A percentile compares a stretch with the other conserved stretches of the same genome.
Evolutionary conservation across 1,140 invertebrate genomes (phyloP).

Genomic region (Euwallacea similis): DNA sequence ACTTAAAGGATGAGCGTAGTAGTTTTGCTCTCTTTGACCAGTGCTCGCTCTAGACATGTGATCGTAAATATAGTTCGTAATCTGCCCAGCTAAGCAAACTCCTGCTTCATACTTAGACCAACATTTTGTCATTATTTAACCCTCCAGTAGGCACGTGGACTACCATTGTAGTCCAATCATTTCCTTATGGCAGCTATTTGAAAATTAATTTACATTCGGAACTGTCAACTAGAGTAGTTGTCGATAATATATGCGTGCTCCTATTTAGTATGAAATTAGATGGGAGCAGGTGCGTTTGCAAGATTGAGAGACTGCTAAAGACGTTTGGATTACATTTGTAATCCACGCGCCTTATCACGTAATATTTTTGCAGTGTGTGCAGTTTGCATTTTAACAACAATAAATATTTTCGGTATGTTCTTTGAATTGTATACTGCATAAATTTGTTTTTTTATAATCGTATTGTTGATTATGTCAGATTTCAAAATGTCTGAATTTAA

Average conservation of each 20-base stretch:
- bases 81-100: too few relatives aligned
- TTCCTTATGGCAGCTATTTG: too few relatives aligned
- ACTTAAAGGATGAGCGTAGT: too few relatives aligned
- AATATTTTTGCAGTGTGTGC: too few relatives aligned
- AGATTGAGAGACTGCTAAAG: neutral
- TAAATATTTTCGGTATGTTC: neutral
- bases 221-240: too few relatives aligned
- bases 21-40: too few relatives aligned
- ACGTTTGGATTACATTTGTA: neutral
- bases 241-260: neutral
- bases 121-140: too few relatives aligned
- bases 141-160: conserved; percentile 2
- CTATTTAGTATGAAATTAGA: neutral
- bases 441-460: neutral
- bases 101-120: too few relatives aligned
- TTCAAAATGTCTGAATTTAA: neutral
- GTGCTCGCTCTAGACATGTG: too few relatives aligned
- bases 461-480: neutral
- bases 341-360: neutral
- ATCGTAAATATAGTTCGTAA: too few relatives aligned
- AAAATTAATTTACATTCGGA: neutral
- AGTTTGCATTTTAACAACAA: too few relatives aligned
- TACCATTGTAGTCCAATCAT: neutral
- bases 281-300: neutral
- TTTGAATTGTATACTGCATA: neutral